phyloP scores from a whole-genome alignment of 2,797 vertebrate species.

The Semotilus atromaculatus region DNA sequence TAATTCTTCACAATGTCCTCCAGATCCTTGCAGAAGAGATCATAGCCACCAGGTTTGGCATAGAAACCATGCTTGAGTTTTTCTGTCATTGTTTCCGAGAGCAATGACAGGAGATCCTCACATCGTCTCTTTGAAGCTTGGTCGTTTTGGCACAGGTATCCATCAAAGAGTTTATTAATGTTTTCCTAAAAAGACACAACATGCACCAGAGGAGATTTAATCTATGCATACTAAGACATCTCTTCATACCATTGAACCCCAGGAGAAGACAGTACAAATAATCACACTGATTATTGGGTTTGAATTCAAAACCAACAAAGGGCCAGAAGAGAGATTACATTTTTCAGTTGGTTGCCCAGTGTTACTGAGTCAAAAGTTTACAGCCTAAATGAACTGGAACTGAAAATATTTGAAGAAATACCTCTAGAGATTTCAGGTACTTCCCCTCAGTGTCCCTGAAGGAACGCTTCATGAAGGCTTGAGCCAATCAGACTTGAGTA shows the following conservation, averaged over 20 bases:
- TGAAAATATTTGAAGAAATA: slow-evolving; percentile 31
- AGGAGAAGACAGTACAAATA: not conserved
- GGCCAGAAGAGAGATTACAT: not conserved
- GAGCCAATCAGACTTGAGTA: no score
- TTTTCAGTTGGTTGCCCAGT: no score
- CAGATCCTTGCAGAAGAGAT: slow-evolving; percentile 54
- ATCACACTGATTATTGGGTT: not conserved
- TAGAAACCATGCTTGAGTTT: slow-evolving; percentile 50
- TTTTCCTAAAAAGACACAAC: slow-evolving; percentile 44
- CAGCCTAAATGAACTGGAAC: not conserved
- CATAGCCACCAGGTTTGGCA: slow-evolving; percentile 62
- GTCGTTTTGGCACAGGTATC: slow-evolving; percentile 51
- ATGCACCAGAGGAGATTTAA: not conserved
- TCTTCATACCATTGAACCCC: not conserved
- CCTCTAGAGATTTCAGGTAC: slow-evolving; percentile 58
- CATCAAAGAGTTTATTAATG: slow-evolving; percentile 46
- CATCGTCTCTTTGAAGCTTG: slow-evolving; percentile 54
- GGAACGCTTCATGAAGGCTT: slow-evolving; percentile 53
- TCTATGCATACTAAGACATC: not conserved
- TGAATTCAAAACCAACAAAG: not conserved
- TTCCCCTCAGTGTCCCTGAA: slow-evolving; percentile 62
- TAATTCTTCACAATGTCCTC: slow-evolving; percentile 54
- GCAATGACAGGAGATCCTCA: slow-evolving; percentile 45
- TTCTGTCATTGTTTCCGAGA: slow-evolving; percentile 36
- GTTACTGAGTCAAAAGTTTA: not conserved